Percentiles rank a stretch among this genome's conserved stretches.
phyloP scores from a whole-genome alignment of 2,888 invertebrate species.

The Epinotia ramella region DNA sequence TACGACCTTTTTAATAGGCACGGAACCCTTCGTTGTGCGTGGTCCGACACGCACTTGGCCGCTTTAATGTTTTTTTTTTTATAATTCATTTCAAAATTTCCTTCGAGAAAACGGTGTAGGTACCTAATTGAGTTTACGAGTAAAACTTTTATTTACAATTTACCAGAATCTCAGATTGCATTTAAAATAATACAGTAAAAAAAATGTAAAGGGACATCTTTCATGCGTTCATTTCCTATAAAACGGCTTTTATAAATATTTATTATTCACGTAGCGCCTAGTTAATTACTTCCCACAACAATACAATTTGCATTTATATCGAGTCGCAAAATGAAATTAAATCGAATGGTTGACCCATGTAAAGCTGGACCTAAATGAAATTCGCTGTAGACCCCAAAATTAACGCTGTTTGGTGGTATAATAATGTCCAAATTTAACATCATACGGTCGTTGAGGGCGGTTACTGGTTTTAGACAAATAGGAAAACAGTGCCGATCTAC shows the following conservation, averaged over 20 bases:
- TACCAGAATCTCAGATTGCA: constrained; percentile 9
- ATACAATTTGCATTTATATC: constrained; percentile 72
- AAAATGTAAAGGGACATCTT: not conserved
- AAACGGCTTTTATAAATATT: constrained; percentile 28
- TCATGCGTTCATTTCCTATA: constrained; percentile 1
- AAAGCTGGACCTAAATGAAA: constrained; percentile 58
- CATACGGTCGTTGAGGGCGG: constrained; percentile 14
- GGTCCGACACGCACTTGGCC: too few species aligned
- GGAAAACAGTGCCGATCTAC: not conserved
- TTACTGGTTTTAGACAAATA: constrained; percentile 21
- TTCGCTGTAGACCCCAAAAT: constrained; percentile 61
- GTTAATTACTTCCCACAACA: constrained; percentile 58
- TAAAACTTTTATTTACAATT: constrained; percentile 25
- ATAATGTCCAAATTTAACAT: constrained; percentile 70
- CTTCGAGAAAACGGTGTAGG: not conserved
- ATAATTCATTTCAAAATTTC: constrained; percentile 35
- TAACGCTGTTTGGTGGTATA: constrained; percentile 64
- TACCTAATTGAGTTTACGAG: constrained; percentile 41
- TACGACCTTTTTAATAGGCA: too few species aligned
- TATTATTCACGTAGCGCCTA: constrained; percentile 47
- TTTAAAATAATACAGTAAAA: constrained; percentile 25
- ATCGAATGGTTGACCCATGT: constrained; percentile 56
- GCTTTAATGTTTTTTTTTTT: too few species aligned
- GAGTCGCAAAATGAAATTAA: constrained; percentile 64
- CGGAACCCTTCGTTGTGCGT: too few species aligned